These are phyloP conservation scores for Pterocles gutturalis DNA, from an alignment of 2,113 vertebrate genomes.

Conservation along the genomic window DNA sequence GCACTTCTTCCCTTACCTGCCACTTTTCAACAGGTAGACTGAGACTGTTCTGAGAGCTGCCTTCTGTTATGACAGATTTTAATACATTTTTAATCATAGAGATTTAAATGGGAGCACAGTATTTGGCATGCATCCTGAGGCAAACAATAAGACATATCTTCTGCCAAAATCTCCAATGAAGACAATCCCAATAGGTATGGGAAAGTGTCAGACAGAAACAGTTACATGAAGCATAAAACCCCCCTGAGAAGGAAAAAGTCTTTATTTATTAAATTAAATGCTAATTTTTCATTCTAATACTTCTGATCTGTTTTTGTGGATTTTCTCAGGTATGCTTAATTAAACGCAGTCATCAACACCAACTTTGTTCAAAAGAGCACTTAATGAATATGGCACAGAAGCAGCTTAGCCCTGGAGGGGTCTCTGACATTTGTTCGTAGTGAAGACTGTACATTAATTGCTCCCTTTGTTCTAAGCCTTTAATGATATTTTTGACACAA, in stretches of 20 bases:
- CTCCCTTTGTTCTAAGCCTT: slow-evolving; percentile 18
- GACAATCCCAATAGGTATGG: neutral
- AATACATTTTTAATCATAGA: neutral
- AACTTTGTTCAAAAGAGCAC: slow-evolving; percentile 44
- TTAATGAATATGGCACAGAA: slow-evolving; percentile 49
- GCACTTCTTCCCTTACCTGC: neutral
- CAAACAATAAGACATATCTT: neutral
- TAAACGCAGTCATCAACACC: slow-evolving; percentile 45
- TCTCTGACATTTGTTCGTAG: slow-evolving; percentile 15
- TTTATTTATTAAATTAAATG: neutral
- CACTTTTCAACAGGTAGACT: neutral
- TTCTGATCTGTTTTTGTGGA: neutral
- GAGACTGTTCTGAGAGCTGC: neutral
- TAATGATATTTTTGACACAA: slow-evolving; percentile 26
- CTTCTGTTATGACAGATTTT: neutral
- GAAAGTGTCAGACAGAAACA: neutral
- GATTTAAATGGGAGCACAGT: neutral
- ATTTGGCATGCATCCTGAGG: neutral
- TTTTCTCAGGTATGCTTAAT: slow-evolving; percentile 54
- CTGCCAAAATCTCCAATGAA: neutral
- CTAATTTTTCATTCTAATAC: neutral
- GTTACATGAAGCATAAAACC: neutral
- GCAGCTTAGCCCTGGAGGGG: slow-evolving; percentile 28
- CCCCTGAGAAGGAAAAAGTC: neutral
- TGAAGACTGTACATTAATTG: slow-evolving; percentile 53